Base-by-base conservation (phyloP, 2,113 vertebrate species). In the Hiodon alosoides region DNA sequence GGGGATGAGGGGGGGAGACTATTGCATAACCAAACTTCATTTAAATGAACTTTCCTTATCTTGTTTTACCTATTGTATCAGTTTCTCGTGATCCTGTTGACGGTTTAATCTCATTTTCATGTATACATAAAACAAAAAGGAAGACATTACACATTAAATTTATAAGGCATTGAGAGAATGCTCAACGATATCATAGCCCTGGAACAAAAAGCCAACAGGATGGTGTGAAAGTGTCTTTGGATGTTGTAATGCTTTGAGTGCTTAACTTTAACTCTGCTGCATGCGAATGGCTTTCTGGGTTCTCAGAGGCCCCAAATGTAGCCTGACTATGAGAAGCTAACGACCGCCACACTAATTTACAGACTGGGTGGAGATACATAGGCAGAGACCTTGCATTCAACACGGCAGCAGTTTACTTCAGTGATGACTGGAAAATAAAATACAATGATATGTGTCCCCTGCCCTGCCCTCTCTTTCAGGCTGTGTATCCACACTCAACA, bases 401-500 rank as follows among this genome's bases (percentile, higher is more conserved):
- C 85, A 86, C 85, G 86, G 79, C 83, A 88, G 86, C 79, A 84
- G 79, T 78, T 77, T 68, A 74, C 80, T 82, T 86, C 60, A 79
- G 83, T 83, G 85, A 89, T 53, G 61, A 78, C 31, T 31, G 73
- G 78, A 80, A 72, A 82, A 90, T 92, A 85, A 81, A 85, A 80
- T 77, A 86, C 81, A 88, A 88, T 93, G 93, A 93, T 91, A 85
- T 93, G 93, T 93, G 93, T 71, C 74, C 4, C n/a, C 1, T 13
- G 47, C 7, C 51, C 54, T 58, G 57, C 58, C 13, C 61, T 10
- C 71, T 72, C 14, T 48, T 31, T 76, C 76, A 89, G 88, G 83
- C 80, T 69, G 87, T 76, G 89, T 88, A 91, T 89, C 85, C 86
- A 80, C 11, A 2, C 73, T 87, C 82, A 88, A 53, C 52, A 48